phyloP scores from a whole-genome alignment of 2,888 invertebrate genomes.

The Amphipoea lucens region DNA sequence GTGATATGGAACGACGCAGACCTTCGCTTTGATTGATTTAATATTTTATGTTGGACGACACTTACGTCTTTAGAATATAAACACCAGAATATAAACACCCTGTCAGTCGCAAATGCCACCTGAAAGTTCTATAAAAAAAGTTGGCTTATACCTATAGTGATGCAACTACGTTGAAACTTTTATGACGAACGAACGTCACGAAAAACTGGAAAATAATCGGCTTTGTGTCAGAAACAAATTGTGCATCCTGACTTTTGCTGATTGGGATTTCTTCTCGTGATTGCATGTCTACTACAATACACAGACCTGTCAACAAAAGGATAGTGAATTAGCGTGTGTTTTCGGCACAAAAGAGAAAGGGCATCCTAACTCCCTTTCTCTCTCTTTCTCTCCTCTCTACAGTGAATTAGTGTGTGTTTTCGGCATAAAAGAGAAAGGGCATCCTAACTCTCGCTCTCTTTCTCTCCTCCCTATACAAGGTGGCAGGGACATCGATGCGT shows the following conservation, averaged over 20 bases:
- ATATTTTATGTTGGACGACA: not conserved
- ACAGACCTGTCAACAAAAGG: not conserved
- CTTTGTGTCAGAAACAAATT: not conserved
- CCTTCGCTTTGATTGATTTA: constrained; percentile 3
- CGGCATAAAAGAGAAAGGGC: not conserved
- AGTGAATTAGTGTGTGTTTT: not conserved
- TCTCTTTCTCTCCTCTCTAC: not conserved
- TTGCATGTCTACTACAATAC: no score
- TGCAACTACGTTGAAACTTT: constrained; percentile 1
- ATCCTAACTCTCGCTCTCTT: not conserved
- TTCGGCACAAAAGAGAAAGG: not conserved
- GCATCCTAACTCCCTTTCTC: not conserved
- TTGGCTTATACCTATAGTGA: not conserved
- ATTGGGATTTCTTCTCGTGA: not conserved
- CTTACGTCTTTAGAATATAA: constrained; percentile 8
- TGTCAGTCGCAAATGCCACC: constrained; percentile 9
- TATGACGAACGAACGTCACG: constrained; percentile 11
- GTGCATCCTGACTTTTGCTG: not conserved
- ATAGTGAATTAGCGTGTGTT: not conserved
- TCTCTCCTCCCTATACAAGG: not conserved
- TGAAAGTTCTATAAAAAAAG: not conserved
- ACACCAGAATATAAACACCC: not conserved
- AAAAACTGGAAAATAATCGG: not conserved
- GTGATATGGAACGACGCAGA: not conserved
- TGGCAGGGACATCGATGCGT: not conserved